phyloP scores from a whole-genome alignment of 2,797 vertebrate species.

The Centroberyx gerrardi region DNA sequence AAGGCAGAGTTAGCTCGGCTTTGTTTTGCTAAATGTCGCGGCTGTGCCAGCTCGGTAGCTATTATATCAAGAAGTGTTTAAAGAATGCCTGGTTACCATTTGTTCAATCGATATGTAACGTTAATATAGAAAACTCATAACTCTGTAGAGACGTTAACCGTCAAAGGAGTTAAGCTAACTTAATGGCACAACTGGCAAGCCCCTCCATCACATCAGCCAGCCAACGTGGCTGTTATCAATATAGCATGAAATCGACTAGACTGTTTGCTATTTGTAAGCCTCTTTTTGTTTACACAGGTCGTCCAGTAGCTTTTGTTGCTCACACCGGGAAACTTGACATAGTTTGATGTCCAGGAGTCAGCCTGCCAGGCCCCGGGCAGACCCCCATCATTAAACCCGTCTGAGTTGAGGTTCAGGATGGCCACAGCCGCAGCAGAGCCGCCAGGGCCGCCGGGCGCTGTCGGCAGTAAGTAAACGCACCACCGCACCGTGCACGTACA shows the following conservation, averaged over 20 bases:
- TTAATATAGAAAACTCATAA: too few species aligned
- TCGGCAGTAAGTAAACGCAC: slow-evolving; percentile 72
- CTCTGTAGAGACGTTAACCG: background rate
- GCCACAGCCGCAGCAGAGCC: slow-evolving; percentile 84
- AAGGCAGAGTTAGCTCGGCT: slow-evolving; percentile 24
- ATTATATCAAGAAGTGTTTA: background rate
- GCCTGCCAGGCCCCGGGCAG: slow-evolving; percentile 16
- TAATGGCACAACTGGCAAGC: background rate
- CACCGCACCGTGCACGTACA: background rate
- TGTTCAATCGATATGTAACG: rapidly evolving
- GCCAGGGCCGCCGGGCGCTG: slow-evolving; percentile 69
- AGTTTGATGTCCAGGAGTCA: slow-evolving; percentile 12
- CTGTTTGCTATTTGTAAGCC: background rate
- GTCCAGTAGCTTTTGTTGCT: background rate
- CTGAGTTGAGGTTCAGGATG: slow-evolving; percentile 75
- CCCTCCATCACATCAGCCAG: slow-evolving; percentile 3
- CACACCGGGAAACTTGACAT: background rate
- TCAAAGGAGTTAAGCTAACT: background rate
- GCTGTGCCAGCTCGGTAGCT: background rate
- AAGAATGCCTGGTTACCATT: background rate
- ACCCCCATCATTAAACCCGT: slow-evolving; percentile 35
- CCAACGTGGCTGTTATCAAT: slow-evolving; percentile 63
- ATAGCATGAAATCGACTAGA: slow-evolving; percentile 38
- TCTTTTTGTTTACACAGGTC: slow-evolving; percentile 9
- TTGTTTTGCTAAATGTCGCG: slow-evolving; percentile 18